phyloP scores from a whole-genome alignment of 1,140 invertebrate species.

The Microplitis demolitor region DNA sequence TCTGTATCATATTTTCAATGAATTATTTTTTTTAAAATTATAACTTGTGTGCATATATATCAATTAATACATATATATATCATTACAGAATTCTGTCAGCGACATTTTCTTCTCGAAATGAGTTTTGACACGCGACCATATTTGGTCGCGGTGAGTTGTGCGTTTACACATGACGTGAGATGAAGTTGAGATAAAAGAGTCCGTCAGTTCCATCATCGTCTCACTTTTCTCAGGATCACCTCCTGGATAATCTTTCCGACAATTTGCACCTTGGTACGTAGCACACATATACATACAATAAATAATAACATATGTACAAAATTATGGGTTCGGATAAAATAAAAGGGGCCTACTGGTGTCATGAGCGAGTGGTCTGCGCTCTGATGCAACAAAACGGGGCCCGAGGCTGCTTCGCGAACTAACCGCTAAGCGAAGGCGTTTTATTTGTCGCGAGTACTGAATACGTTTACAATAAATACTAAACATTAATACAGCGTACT shows the following conservation, averaged over 20 bases:
- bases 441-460: not conserved
- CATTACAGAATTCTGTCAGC: not conserved
- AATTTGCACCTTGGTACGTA: too few species aligned
- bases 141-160: not conserved
- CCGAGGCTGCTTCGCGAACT: not conserved
- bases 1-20: too few species aligned
- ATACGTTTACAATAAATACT: not conserved
- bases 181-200: not conserved
- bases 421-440: not conserved
- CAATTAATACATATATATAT: too few species aligned
- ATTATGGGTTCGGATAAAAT: too few species aligned
- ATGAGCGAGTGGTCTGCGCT: not conserved
- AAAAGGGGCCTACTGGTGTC: not conserved
- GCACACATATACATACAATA: too few species aligned
- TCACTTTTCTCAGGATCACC: too few species aligned
- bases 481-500: not conserved
- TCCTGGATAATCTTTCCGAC: too few species aligned
- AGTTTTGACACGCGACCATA: not conserved
- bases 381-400: not conserved
- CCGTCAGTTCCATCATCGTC: not conserved
- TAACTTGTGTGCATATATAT: too few species aligned
- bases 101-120: not conserved
- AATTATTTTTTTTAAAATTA: too few species aligned
- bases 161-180: too few species aligned
- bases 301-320: too few species aligned